Percentiles rank a stretch among this genome's conserved stretches.
Conservation (phyloP, 2,888 invertebrate genomes). For the Conistra vaccinii region DNA sequence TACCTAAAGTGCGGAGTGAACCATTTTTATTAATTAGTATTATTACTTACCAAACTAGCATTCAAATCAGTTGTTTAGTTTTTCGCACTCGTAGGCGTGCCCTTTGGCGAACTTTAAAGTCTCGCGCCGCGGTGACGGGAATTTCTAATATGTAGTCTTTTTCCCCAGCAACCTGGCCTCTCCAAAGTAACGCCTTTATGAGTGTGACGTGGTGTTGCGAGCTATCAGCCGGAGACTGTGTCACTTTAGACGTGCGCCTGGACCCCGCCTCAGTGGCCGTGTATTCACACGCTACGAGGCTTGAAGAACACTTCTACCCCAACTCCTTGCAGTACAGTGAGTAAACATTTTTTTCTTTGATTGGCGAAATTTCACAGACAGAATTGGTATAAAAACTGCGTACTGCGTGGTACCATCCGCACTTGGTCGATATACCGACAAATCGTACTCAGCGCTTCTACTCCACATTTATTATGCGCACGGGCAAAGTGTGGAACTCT, state of each 20-base stretch:
- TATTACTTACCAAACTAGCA: no score
- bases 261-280: conserved; percentile 89
- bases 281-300: conserved; percentile 92
- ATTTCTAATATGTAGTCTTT: not conserved
- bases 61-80: not conserved
- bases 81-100: not conserved
- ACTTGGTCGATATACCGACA: no score
- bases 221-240: conserved; percentile 73
- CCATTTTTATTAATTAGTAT: no score
- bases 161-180: conserved; percentile 78
- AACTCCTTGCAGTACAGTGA: conserved; percentile 95
- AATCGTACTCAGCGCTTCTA: no score
- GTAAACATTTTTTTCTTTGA: conserved; percentile 65
- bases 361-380: not conserved
- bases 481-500: no score
- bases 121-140: no score
- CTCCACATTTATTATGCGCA: no score
- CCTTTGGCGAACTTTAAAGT: not conserved
- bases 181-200: conserved; percentile 88
- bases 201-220: conserved; percentile 80
- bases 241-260: conserved; percentile 88
- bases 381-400: not conserved
- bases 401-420: no score
- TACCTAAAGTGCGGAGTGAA: no score
- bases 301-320: conserved; percentile 96